Base-by-base conservation (phyloP, 2,888 invertebrate species). In the Halictus quadricinctus region DNA sequence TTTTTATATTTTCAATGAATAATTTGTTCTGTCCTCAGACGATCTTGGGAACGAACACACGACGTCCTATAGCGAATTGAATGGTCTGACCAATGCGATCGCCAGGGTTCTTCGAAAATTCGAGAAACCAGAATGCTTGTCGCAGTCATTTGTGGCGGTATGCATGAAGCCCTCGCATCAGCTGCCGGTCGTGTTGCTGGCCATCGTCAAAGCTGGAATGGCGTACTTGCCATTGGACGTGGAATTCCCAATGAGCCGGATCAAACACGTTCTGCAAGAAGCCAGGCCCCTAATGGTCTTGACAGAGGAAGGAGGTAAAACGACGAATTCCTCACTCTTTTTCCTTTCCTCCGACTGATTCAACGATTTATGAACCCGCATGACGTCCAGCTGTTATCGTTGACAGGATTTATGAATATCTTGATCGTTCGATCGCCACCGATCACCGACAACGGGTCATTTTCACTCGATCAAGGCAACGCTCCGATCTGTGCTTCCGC, bases 151-250 rank as follows among this genome's bases (percentile, higher is more conserved):
- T 18, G 95, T 98, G 0, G 97, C 97, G 0, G 97, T 98, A 0
- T 97, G 97, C 92, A 96, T 98, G 96, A 96, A 96, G 87, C 98
- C 98, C 0, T 96, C 97, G 4, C 97, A 97, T 91, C 96, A 95
- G 60, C 93, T 97, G 81, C 96, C 98, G 13, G 95, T 96, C 50
- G 95, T 96, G 0, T 94, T 98, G 36, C 94, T 98, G 85, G 96
- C 97, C 0, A 96, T 97, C 76, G 96, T 97, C 96, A 98, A 98
- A 95, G 95, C 97, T 0, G 98, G 98, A 0, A 97, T 97, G 25
- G 97, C 98, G 0, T 98, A 98, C 94, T 95, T 98, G 78, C 98
- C 98, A 0, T 95, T 98, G 91, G 98, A 98, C 93, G 96, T 96
- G 0, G 95, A 95, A 79, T 96, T 96, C 91, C 98, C 98, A 0